Percentiles rank a stretch among this genome's conserved stretches.
Conservation (phyloP, 23 tunicate genomes). For the Styela plicata region DNA sequence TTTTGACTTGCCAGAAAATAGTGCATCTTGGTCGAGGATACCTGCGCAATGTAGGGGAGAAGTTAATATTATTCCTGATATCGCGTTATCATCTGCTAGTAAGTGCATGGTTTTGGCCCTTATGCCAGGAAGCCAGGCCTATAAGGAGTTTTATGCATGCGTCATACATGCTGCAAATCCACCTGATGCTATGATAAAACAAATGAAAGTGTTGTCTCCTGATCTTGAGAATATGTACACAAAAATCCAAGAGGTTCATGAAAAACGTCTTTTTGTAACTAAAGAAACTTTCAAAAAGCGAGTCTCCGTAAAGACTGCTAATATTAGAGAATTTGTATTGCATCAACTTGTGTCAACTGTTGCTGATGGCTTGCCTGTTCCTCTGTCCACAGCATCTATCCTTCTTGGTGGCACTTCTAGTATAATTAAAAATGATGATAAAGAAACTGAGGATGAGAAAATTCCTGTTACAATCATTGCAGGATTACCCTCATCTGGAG, state of each 20-base stretch:
- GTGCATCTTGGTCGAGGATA: not conserved
- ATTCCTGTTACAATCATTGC: conserved; percentile 43
- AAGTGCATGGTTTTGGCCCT: conserved; percentile 23
- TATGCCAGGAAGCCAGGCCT: conserved; percentile 21
- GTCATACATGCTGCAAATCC: conserved; percentile 2
- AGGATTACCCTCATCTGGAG: conserved; percentile 69
- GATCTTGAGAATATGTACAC: conserved; percentile 3
- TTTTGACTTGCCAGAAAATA: conserved; percentile 18
- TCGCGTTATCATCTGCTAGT: conserved; percentile 1
- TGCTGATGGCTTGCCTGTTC: not conserved
- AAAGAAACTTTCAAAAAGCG: not conserved
- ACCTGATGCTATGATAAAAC: not conserved
- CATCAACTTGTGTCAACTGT: not conserved
- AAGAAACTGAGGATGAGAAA: not conserved
- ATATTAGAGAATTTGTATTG: not conserved
- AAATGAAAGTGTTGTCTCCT: not conserved
- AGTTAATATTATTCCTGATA: not conserved
- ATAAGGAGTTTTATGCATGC: conserved; percentile 22
- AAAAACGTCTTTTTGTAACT: not conserved
- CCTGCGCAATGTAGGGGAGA: conserved; percentile 19
- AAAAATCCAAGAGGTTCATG: not conserved
- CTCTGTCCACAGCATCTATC: not conserved
- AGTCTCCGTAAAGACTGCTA: not conserved
- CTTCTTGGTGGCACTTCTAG: not conserved
- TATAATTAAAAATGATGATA: not conserved